Percentiles rank a stretch among this genome's conserved stretches.
Conservation (phyloP, 2,888 invertebrate species). For the Pediacus dermestoides region DNA sequence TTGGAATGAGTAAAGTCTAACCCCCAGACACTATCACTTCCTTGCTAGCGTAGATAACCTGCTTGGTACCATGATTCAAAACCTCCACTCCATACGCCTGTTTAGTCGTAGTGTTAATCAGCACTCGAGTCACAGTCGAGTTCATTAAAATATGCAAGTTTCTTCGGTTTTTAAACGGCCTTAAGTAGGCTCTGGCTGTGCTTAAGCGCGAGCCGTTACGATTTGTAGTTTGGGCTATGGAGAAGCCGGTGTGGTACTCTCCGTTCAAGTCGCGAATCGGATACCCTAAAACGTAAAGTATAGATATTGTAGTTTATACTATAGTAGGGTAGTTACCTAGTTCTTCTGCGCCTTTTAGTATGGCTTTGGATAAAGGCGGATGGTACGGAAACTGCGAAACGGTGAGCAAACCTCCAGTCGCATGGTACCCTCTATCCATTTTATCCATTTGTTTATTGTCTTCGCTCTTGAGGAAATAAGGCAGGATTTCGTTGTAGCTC, state of each 20-base stretch:
- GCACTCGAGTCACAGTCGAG: slow-evolving; percentile 71
- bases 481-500: slow-evolving; percentile 84
- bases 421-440: slow-evolving; percentile 75
- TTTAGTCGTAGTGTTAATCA: slow-evolving; percentile 71
- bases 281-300: slow-evolving; percentile 64
- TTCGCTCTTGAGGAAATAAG: slow-evolving; percentile 84
- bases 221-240: slow-evolving; percentile 84
- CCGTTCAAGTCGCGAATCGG: slow-evolving; percentile 79
- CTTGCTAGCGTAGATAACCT: slow-evolving; percentile 62
- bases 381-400: slow-evolving; percentile 83
- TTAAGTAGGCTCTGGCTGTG: slow-evolving; percentile 75
- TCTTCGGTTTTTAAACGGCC: slow-evolving; percentile 69
- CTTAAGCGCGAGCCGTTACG: slow-evolving; percentile 82
- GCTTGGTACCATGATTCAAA: slow-evolving; percentile 55
- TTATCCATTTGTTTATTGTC: slow-evolving; percentile 68
- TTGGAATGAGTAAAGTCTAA: slow-evolving; percentile 17
- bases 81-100: slow-evolving; percentile 77
- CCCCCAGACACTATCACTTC: slow-evolving; percentile 64
- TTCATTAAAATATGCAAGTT: slow-evolving; percentile 83
- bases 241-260: slow-evolving; percentile 73
- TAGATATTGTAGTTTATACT: not conserved
- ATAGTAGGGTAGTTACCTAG: slow-evolving; percentile 65
- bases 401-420: slow-evolving; percentile 71
- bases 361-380: slow-evolving; percentile 74
- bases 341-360: slow-evolving; percentile 75